Conservation (phyloP, 64 coral and sea anemone species). For the Porites australiensis region DNA sequence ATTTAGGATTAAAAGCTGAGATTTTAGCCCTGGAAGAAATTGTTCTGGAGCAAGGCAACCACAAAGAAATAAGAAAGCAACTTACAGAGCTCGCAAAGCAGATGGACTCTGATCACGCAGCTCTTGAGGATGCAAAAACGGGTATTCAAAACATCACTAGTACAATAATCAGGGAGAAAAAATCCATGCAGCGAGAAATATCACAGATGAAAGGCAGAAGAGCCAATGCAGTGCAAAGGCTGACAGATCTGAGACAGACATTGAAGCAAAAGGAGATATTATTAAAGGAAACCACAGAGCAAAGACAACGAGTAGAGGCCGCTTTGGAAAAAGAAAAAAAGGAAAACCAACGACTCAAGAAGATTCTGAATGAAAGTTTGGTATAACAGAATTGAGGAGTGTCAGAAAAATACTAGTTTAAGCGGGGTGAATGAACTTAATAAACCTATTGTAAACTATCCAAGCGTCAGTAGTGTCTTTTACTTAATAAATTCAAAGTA, state of each 20-base stretch:
- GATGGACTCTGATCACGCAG: neutral
- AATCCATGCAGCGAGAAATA: conserved; percentile 20
- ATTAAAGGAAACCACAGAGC: neutral
- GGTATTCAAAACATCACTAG: neutral
- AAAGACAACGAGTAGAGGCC: neutral
- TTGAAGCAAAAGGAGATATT: neutral
- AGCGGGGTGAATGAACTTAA: neutral
- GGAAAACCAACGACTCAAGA: neutral
- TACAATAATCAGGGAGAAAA: conserved; percentile 26
- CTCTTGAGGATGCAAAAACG: neutral
- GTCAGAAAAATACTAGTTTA: neutral
- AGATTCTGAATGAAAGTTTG: neutral
- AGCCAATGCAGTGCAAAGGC: neutral
- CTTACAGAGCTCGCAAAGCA: neutral
- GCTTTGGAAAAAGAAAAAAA: neutral
- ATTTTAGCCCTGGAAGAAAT: neutral
- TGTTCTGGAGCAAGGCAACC: neutral
- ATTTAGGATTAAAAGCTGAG: conserved; percentile 6
- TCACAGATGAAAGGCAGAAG: conserved; percentile 2
- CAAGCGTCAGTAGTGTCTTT: too few species aligned
- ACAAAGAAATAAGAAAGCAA: neutral
- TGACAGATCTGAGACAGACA: neutral
- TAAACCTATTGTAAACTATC: neutral
- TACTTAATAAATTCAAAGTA: too few species aligned
- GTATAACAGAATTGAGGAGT: neutral